These are phyloP conservation scores for Toxotes lorentzi DNA, from an alignment of 2,797 vertebrate genomes.

Conservation along the genomic window DNA sequence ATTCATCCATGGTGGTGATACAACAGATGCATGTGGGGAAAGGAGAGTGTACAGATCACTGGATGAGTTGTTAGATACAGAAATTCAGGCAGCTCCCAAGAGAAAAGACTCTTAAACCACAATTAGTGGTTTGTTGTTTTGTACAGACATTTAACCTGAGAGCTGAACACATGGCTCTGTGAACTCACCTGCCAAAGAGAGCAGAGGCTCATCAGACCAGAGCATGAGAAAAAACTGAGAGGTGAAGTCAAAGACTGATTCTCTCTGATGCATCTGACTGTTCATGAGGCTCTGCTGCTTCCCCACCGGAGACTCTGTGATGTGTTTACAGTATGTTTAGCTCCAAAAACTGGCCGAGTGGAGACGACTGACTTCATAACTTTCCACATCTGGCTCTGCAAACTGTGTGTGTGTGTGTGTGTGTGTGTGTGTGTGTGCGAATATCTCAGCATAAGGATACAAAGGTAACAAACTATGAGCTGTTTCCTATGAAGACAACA, in stretches of 20 bases:
- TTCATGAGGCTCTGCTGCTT: conserved; percentile 16
- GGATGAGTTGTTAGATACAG: conserved; percentile 14
- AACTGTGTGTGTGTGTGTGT: conserved; percentile 6
- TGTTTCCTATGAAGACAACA: conserved; percentile 35
- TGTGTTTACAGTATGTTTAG: conserved; percentile 57
- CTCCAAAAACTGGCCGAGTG: conserved; percentile 23
- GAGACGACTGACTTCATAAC: conserved; percentile 51
- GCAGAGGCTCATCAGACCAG: conserved; percentile 9
- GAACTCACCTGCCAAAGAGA: conserved; percentile 1
- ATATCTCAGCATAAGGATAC: conserved; percentile 18
- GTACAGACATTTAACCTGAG: not conserved
- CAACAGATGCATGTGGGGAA: not conserved
- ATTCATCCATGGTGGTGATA: conserved; percentile 1
- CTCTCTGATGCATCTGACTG: not conserved
- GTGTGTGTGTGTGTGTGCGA: conserved; percentile 35
- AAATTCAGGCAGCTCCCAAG: conserved; percentile 4
- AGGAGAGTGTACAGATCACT: not conserved
- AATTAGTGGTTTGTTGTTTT: conserved; percentile 13
- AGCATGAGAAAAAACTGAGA: conserved; percentile 3
- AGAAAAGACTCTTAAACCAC: conserved; percentile 9
- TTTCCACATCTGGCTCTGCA: conserved; percentile 70
- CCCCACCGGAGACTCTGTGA: conserved; percentile 26
- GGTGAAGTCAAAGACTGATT: not conserved
- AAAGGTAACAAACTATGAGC: conserved; percentile 24
- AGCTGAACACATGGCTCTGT: not conserved